Percentiles rank a stretch among this genome's conserved stretches.
phyloP scores from a whole-genome alignment of 2,888 invertebrate genomes.

The Hemaris fuciformis region DNA sequence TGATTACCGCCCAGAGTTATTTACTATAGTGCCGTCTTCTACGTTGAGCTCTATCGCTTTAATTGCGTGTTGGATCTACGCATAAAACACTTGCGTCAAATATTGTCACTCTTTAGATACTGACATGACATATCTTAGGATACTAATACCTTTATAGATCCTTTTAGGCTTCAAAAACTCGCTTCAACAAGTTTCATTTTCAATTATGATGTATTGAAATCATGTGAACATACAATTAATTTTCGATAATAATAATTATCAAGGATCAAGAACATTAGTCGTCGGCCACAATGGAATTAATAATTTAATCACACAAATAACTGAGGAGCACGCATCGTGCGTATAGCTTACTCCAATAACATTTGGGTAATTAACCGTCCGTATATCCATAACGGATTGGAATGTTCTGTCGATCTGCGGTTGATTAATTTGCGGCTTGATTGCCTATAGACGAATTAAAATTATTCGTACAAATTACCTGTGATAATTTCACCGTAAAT shows the following conservation, averaged over 20 bases:
- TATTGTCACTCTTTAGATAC: too few relatives aligned
- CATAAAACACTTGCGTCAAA: too few relatives aligned
- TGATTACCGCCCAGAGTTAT: too few relatives aligned
- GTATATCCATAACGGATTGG: slow-evolving; percentile 26
- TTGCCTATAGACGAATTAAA: slow-evolving; percentile 24
- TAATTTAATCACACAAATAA: slow-evolving; percentile 1
- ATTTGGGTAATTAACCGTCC: slow-evolving; percentile 36
- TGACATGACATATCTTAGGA: too few relatives aligned
- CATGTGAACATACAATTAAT: neutral
- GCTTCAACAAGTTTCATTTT: neutral
- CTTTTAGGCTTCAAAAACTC: too few relatives aligned
- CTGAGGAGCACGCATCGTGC: neutral
- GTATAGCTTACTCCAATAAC: slow-evolving; percentile 14
- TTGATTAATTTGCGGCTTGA: slow-evolving; percentile 40
- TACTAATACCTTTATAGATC: too few relatives aligned
- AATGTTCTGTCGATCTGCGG: slow-evolving; percentile 39
- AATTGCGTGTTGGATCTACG: too few relatives aligned
- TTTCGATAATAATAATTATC: neutral
- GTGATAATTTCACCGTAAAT: slow-evolving; percentile 14
- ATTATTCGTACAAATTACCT: slow-evolving; percentile 15
- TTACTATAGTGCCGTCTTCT: too few relatives aligned
- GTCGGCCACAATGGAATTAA: neutral
- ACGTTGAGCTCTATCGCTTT: too few relatives aligned
- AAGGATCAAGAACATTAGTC: neutral
- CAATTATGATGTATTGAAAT: neutral